These are phyloP conservation scores for Pterois miles DNA, from an alignment of 2,797 vertebrate species.

Conservation along the genomic window DNA sequence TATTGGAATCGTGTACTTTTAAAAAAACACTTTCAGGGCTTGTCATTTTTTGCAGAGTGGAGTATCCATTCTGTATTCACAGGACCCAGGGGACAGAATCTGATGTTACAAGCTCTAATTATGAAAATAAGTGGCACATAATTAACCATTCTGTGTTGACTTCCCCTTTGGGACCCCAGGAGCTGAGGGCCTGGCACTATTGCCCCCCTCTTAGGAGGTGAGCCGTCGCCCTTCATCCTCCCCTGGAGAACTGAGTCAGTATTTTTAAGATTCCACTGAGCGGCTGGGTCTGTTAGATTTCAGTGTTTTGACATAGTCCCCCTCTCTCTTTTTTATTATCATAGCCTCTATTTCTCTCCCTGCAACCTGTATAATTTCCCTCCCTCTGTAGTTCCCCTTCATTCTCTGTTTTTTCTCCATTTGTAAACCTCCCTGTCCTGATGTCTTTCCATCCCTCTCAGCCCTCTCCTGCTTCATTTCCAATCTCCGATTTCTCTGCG, in stretches of 20 bases:
- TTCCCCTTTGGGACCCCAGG: constrained; percentile 16
- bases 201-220: constrained; percentile 44
- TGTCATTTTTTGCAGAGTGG: neutral
- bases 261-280: constrained; percentile 35
- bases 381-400: neutral
- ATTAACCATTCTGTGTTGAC: constrained; percentile 53
- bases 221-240: constrained; percentile 14
- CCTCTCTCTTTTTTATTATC: neutral
- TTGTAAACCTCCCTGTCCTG: neutral
- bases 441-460: constrained; percentile 2
- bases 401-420: neutral
- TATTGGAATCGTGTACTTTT: neutral
- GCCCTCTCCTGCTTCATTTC: constrained; percentile 13
- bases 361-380: neutral
- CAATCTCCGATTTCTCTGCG: constrained; percentile 21
- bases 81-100: constrained; percentile 25
- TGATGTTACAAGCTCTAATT: constrained; percentile 58
- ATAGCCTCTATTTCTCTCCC: neutral
- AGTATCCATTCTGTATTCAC: constrained; percentile 34
- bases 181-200: constrained; percentile 32
- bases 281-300: constrained; percentile 17
- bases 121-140: constrained; percentile 55
- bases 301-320: constrained; percentile 16
- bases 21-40: constrained; percentile 1
- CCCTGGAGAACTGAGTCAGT: constrained; percentile 58